These are phyloP conservation scores for Carduelis carduelis DNA, from an alignment of 2,797 vertebrate species.

Conservation along the genomic window DNA sequence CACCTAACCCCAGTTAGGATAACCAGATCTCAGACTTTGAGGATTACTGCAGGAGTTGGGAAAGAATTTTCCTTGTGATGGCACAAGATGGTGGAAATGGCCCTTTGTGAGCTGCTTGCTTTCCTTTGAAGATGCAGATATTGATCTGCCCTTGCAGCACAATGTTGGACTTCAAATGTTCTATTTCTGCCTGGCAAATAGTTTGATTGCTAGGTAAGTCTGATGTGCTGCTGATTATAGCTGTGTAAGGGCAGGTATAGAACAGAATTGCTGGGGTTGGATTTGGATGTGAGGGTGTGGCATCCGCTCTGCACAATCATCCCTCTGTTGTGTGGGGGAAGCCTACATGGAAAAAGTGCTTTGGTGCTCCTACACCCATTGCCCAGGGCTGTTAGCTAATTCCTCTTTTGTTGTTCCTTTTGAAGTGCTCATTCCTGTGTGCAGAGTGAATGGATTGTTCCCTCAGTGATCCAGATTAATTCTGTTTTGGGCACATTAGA, in stretches of 20 bases:
- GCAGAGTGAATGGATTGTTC: not conserved
- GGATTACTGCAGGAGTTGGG: not conserved
- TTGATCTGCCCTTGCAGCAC: slow-evolving; percentile 1
- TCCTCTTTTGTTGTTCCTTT: slow-evolving; percentile 13
- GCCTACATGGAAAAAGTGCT: not conserved
- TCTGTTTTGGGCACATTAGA: not conserved
- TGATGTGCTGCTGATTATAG: not conserved
- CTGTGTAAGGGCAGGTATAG: slow-evolving; percentile 1
- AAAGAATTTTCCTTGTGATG: not conserved
- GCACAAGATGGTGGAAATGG: not conserved
- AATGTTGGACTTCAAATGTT: slow-evolving; percentile 1
- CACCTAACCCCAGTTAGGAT: not conserved
- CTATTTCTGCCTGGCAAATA: slow-evolving; percentile 20
- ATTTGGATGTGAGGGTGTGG: not conserved
- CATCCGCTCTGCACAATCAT: not conserved
- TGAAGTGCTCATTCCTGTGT: not conserved
- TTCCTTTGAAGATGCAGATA: slow-evolving; percentile 17
- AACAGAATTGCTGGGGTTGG: not conserved
- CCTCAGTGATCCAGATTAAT: not conserved
- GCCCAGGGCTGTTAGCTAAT: slow-evolving; percentile 2
- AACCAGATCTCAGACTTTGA: not conserved
- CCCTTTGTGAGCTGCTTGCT: not conserved
- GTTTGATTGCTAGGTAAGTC: not conserved
- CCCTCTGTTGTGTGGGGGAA: not conserved
- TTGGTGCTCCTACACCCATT: slow-evolving; percentile 5